A percentile compares a stretch with the other conserved stretches of the same genome.
Evolutionary conservation across 2,113 vertebrate species (phyloP).

Genomic region (Podocnemis expansa): DNA sequence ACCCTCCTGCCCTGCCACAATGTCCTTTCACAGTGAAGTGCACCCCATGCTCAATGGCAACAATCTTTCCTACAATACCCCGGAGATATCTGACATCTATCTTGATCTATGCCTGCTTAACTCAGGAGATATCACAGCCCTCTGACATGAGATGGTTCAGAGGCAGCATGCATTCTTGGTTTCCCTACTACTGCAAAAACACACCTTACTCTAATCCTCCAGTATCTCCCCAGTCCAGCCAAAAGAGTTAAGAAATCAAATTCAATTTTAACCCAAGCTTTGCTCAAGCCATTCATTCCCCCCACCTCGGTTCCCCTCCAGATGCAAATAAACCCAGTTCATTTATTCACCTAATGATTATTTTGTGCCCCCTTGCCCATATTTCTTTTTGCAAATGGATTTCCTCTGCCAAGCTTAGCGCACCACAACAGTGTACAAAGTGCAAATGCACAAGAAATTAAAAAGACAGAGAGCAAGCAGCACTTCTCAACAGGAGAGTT

Average conservation of each 20-base stretch:
- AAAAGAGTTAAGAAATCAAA: neutral
- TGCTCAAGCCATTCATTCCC: neutral
- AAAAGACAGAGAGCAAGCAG: neutral
- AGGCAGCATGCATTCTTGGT: neutral
- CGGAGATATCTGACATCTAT: neutral
- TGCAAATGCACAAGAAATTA: neutral
- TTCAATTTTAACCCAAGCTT: neutral
- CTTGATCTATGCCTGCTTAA: neutral
- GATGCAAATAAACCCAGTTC: neutral
- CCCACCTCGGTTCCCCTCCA: neutral
- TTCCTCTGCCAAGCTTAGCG: neutral
- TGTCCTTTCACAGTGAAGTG: neutral
- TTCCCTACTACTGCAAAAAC: neutral
- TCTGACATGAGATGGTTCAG: neutral
- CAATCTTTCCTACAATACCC: neutral
- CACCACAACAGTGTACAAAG: neutral
- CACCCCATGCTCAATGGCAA: neutral
- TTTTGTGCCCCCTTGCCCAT: neutral
- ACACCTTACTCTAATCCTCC: neutral
- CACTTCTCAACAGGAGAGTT: neutral
- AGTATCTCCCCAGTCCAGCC: neutral
- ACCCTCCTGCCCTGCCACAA: neutral
- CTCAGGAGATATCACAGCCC: neutral
- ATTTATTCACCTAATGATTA: neutral
- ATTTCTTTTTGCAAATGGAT: neutral